phyloP scores from a whole-genome alignment of 2,888 invertebrate genomes.

The Melanargia galathea region DNA sequence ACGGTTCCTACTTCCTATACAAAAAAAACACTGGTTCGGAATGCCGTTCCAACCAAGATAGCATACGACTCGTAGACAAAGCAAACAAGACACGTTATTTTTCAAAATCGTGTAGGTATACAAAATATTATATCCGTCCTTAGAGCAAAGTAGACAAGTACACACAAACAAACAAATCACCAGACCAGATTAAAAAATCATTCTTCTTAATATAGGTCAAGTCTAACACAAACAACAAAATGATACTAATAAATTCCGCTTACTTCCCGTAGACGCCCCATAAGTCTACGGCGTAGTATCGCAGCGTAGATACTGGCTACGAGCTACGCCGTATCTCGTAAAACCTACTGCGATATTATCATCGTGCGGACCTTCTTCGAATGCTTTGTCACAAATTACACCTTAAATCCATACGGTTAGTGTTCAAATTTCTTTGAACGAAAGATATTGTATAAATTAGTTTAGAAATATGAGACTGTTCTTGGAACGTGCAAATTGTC shows the following conservation, averaged over 20 bases:
- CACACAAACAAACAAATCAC: no score
- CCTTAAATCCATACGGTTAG: not conserved
- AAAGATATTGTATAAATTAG: not conserved
- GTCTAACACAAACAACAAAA: not conserved
- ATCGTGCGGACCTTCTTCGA: not conserved
- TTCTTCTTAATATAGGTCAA: not conserved
- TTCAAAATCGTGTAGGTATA: no score
- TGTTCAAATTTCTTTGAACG: not conserved
- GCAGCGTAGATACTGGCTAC: slow-evolving; percentile 7
- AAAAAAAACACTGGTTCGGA: no score
- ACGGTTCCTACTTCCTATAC: no score
- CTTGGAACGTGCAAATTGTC: not conserved
- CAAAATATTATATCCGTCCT: no score
- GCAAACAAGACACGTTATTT: no score
- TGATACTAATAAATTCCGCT: not conserved
- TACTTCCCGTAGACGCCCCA: slow-evolving; percentile 18
- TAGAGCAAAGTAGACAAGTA: no score
- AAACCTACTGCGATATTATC: slow-evolving; percentile 34
- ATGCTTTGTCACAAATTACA: not conserved
- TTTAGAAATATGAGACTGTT: not conserved
- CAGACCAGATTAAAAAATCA: no score
- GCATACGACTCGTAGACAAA: no score
- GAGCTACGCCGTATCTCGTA: slow-evolving; percentile 37
- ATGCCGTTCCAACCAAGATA: no score
- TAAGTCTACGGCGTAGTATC: slow-evolving; percentile 35